Base-by-base conservation (phyloP, 2,113 vertebrate genomes). In the Accipiter cooperii region DNA sequence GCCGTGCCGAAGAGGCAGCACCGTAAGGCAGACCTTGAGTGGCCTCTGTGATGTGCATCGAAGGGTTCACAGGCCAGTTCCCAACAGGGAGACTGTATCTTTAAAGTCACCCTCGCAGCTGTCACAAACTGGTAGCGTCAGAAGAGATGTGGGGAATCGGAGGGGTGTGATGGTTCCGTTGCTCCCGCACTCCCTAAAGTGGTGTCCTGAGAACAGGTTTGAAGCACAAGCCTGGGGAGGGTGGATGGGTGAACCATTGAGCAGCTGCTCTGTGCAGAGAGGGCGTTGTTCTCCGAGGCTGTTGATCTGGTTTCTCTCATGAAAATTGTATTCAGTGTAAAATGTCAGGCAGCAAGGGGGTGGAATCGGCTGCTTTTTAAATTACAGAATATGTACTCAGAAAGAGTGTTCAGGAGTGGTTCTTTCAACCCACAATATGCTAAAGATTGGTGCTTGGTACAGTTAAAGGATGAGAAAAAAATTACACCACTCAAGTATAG, bases 211-310 rank as follows among this genome's bases (percentile, higher is more conserved):
- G 80, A 61, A 42, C 13, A 52, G 81, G 86, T 60, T n/a, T 65
- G 85, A 80, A 70, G 85, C 79, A 60, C 29, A 42, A 2, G 17
- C 40, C 28, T 3, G 4, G 55, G 86, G 65, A 86, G 29, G n/a
- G 47, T 14, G 17, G 34, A 71, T 3, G 21, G 38, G 57, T 1
- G 29, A 80, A 10, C 58, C 33, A 1, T 3, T 4, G 25, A 86
- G 92, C 95, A 96, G 95, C 95, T 89, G 89, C 66, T 93, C 47
- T 68, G 19, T 47, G 81, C 42, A 61, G 61, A 36, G 64, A 74
- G 47, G 29, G 21, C 0, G 38, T 46, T 78, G 31, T 73, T 47
- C 58, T 77, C 78, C 0, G 3, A 73, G 69, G 69, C 65, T 89
- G 78, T 51, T 54, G 71, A 36, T 83, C 92, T 78, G 66, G 61